These are phyloP conservation scores for Phaethornis superciliosus DNA, from an alignment of 2,113 vertebrate genomes.

Conservation along the genomic window DNA sequence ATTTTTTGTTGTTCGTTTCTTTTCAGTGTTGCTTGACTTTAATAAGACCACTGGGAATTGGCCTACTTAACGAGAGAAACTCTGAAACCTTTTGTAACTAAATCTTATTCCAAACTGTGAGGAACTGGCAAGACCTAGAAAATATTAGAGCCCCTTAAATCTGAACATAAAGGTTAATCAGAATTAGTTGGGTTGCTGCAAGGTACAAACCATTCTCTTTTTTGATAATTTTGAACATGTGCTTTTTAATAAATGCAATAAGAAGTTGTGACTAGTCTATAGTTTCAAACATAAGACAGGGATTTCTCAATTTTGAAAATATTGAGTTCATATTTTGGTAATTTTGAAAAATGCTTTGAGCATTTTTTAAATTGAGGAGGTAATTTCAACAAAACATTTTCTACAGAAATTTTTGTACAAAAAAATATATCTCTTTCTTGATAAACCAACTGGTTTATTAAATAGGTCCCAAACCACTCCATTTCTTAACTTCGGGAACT, in stretches of 20 bases:
- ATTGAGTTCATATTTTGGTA: neutral
- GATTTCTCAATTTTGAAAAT: neutral
- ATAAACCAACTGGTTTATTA: neutral
- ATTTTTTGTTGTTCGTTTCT: neutral
- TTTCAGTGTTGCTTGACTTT: conserved; percentile 1
- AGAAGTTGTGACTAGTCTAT: neutral
- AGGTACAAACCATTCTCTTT: neutral
- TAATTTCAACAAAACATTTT: neutral
- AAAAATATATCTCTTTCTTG: neutral
- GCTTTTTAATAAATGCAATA: neutral
- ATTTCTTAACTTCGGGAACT: neutral
- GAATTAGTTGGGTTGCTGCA: neutral
- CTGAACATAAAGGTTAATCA: neutral
- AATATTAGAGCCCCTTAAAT: neutral
- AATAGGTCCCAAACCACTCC: neutral
- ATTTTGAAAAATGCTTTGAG: neutral
- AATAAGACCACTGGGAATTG: conserved; percentile 26
- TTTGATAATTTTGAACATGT: neutral
- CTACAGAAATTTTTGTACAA: neutral
- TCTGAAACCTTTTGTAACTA: neutral
- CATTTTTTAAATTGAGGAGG: neutral
- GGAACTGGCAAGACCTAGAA: neutral
- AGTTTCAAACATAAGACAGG: neutral
- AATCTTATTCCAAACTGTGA: neutral
- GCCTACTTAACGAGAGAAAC: conserved; percentile 18